A percentile compares a stretch with the other conserved stretches of the same genome.
Conservation (phyloP, 2,113 vertebrate species). For the Lanius collurio region DNA sequence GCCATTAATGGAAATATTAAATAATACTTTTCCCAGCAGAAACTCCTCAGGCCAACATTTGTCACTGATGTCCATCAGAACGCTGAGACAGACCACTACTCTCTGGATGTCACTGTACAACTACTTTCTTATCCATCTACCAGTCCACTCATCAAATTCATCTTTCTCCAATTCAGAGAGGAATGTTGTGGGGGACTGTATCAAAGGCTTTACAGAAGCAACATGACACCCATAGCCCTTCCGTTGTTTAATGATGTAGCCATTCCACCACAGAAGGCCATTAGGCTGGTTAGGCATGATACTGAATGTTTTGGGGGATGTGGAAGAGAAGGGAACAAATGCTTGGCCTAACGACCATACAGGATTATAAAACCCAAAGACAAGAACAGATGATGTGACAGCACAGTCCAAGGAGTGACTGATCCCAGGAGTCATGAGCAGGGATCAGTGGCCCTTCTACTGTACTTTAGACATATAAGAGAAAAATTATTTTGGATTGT, state of each 20-base stretch:
- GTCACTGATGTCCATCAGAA: not conserved
- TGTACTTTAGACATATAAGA: not conserved
- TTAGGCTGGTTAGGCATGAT: not conserved
- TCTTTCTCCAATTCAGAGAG: not conserved
- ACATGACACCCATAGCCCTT: not conserved
- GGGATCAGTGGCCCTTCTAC: fast-evolving
- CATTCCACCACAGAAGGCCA: not conserved
- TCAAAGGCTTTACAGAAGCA: not conserved
- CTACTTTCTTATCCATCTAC: not conserved
- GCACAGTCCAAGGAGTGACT: not conserved
- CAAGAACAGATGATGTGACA: not conserved
- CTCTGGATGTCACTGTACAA: not conserved
- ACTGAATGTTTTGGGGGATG: not conserved
- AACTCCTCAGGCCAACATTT: no score
- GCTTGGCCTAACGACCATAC: not conserved
- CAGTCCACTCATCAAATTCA: not conserved
- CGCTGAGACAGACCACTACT: not conserved
- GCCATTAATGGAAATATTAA: not conserved
- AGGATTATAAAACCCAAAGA: not conserved
- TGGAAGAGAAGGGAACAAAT: not conserved
- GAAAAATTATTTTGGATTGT: not conserved
- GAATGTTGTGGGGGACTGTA: no score
- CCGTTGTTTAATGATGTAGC: not conserved
- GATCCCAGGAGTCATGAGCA: not conserved
- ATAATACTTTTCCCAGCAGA: not conserved